These are phyloP conservation scores for Furcula furcula DNA, from an alignment of 2,888 invertebrate species.

Conservation along the genomic window DNA sequence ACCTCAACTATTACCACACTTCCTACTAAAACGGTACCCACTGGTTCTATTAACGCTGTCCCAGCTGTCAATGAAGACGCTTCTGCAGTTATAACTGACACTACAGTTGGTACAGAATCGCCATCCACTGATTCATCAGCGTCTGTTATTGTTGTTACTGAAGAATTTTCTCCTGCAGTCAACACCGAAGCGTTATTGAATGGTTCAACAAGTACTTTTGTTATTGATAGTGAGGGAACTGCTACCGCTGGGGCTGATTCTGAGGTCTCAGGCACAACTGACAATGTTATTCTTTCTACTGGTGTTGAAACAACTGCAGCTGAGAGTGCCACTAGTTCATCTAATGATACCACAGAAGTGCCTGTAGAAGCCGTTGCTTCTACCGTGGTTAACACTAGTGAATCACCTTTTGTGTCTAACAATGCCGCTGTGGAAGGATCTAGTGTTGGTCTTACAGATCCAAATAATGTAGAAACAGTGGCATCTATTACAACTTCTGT, in stretches of 20 bases:
- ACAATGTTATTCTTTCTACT: neutral
- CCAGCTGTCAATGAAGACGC: neutral
- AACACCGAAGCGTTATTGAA: neutral
- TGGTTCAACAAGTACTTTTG: neutral
- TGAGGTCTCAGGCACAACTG: neutral
- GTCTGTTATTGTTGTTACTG: neutral
- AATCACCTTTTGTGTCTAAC: neutral
- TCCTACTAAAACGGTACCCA: neutral
- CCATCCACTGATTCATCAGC: too few relatives aligned
- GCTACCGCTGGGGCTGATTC: neutral
- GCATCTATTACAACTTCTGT: constrained; percentile 1
- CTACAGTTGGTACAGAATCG: too few relatives aligned
- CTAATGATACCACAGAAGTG: too few relatives aligned
- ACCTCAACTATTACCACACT: too few relatives aligned
- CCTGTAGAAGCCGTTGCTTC: too few relatives aligned
- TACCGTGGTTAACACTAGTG: too few relatives aligned
- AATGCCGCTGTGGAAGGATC: neutral
- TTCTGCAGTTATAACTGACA: too few relatives aligned
- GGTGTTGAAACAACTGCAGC: neutral
- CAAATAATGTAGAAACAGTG: constrained; percentile 1
- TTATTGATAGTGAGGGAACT: constrained; percentile 1
- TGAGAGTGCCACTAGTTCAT: too few relatives aligned
- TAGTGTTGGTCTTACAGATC: neutral
- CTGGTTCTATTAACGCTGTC: neutral
- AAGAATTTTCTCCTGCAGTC: neutral